phyloP scores from a whole-genome alignment of 2,113 vertebrate species.

The Neomonachus schauinslandi region DNA sequence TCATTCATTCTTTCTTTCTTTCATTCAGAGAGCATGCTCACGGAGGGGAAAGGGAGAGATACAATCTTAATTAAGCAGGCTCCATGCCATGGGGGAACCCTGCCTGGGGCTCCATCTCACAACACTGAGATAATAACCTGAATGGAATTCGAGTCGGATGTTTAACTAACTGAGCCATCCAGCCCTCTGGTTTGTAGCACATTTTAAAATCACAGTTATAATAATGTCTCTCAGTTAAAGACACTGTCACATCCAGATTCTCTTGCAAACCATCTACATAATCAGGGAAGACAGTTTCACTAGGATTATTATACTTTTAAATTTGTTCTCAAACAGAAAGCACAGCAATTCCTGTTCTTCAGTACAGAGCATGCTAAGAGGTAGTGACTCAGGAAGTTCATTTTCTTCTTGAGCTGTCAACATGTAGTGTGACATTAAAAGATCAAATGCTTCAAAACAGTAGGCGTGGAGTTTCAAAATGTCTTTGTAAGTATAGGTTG shows the following conservation, averaged over 20 bases:
- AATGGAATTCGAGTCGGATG: background rate
- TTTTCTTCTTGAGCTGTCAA: constrained; percentile 98
- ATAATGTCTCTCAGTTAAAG: constrained; percentile 98
- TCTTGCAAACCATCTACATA: constrained; percentile 94
- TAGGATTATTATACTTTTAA: constrained; percentile 99
- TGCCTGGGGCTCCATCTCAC: background rate
- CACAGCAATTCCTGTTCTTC: constrained; percentile 95
- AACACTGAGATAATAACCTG: background rate
- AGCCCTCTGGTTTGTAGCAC: constrained; percentile 90
- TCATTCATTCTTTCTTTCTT: too few species aligned
- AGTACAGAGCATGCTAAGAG: constrained; percentile 94
- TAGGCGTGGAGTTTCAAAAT: constrained; percentile 98
- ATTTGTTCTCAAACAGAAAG: constrained; percentile 98
- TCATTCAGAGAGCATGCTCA: background rate
- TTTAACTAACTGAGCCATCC: background rate
- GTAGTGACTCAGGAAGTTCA: constrained; percentile 96
- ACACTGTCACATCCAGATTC: constrained; percentile 98
- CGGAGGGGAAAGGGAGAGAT: background rate
- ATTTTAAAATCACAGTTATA: constrained; percentile 99
- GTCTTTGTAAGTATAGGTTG: constrained; percentile 98
- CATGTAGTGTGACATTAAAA: constrained; percentile 99
- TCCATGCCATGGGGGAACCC: background rate
- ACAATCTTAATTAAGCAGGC: background rate
- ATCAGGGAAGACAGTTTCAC: constrained; percentile 94
- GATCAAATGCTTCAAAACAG: constrained; percentile 99